Evolutionary conservation across 1,140 invertebrate genomes (phyloP).

Genomic region (Drosophila kanapiae): DNA sequence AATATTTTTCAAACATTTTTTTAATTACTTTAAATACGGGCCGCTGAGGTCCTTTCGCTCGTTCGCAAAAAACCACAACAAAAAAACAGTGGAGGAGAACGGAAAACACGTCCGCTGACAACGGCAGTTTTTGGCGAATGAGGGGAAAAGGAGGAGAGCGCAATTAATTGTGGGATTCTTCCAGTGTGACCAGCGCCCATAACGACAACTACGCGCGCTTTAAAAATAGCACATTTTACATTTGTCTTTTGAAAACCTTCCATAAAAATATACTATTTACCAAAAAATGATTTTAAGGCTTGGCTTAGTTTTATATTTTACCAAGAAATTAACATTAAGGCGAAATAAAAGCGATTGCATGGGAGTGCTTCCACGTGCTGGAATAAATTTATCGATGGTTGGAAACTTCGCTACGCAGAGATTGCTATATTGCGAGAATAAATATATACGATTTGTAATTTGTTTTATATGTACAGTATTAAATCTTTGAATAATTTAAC

Average conservation of each 20-base stretch:
- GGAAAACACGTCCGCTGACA: slow-evolving; percentile 1
- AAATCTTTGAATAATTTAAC: too few relatives aligned
- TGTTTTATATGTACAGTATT: too few relatives aligned
- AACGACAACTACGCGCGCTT: not conserved
- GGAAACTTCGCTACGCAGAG: too few relatives aligned
- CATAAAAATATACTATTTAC: not conserved
- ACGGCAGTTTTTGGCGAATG: not conserved
- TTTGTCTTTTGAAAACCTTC: not conserved
- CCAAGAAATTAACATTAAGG: too few relatives aligned
- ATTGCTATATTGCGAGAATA: too few relatives aligned
- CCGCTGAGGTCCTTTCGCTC: slow-evolving; percentile 34
- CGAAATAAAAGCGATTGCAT: too few relatives aligned
- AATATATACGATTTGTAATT: too few relatives aligned
- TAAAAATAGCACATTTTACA: not conserved
- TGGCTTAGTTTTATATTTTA: too few relatives aligned
- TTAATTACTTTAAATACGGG: slow-evolving; percentile 31
- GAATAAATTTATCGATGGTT: too few relatives aligned
- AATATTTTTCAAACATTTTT: not conserved
- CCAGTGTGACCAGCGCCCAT: not conserved
- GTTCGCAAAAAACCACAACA: slow-evolving; percentile 33
- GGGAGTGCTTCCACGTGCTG: too few relatives aligned
- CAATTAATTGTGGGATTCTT: not conserved
- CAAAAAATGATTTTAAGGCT: too few relatives aligned
- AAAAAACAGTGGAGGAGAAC: slow-evolving; percentile 12
- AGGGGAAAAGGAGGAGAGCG: not conserved